Base-by-base conservation (phyloP, 2,113 vertebrate genomes). In the Brachyhypopomus occidentalis region DNA sequence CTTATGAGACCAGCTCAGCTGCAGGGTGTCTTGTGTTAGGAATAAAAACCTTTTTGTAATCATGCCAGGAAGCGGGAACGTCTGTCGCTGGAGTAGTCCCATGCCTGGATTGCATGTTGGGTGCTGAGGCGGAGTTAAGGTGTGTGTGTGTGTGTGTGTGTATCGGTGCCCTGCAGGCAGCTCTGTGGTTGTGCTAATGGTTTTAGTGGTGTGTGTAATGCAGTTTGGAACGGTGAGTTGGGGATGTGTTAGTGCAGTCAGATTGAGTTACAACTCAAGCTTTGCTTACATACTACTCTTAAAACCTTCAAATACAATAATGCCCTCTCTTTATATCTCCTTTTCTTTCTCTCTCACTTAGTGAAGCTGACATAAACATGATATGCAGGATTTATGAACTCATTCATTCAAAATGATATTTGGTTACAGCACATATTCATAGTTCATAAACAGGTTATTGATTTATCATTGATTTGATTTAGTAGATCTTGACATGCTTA, bases 181-280 rank as follows among this genome's bases (percentile, higher is more conserved):
- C 89, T 88, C 87, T 86, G 88, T 89, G 90, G 87, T 89, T 87
- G 90, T 87, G 86, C 92, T 93, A 92, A 93, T 92, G 92, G 91
- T 90, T 91, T 90, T 86, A 38, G 64, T 64, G 79, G 76, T 74
- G 78, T 83, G 87, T 85, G 89, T 93, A 94, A 94, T 93, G 90
- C 89, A 89, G 93, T 94, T 93, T 79, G 88, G 86, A 89, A 89
- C 85, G 89, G 89, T 90, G 90, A 92, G 89, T 91, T 92, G 90
- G 89, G 90, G 90, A 85, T 90, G 85, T 85, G 80, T 80, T 82
- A 82, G 84, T 82, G 70, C 64, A 79, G 77, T 73, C 82, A 88
- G 90, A 94, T 93, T 92, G 86, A 92, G 89, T 94, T 93, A 92
- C 87, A 83, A 87, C 87, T 89, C 89, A 90, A 88, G 89, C 85